phyloP scores from a whole-genome alignment of 2,888 invertebrate genomes.

The Pedicia rivosa region DNA sequence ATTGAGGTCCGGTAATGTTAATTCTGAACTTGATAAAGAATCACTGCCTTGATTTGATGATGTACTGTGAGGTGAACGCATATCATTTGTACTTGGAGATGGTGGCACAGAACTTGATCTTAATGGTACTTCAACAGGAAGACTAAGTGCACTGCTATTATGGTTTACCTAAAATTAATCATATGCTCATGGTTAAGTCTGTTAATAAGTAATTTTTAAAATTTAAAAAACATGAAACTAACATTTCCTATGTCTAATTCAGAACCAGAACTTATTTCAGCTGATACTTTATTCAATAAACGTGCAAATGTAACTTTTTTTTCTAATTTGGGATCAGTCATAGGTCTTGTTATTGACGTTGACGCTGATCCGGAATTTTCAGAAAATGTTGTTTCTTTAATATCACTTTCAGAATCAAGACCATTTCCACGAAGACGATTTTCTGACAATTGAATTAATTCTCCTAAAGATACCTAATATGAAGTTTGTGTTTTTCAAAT shows the following conservation, averaged over 20 bases:
- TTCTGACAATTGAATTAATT: slow-evolving; percentile 58
- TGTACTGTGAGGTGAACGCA: slow-evolving; percentile 47
- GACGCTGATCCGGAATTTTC: slow-evolving; percentile 31
- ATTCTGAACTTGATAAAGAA: slow-evolving; percentile 56
- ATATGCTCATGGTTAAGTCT: slow-evolving; percentile 4
- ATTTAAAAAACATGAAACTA: slow-evolving; percentile 8
- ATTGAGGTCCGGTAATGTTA: slow-evolving; percentile 42
- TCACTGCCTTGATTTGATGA: slow-evolving; percentile 64
- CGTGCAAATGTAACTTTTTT: slow-evolving; percentile 67
- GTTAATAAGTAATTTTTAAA: background rate
- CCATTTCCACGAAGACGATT: slow-evolving; percentile 35
- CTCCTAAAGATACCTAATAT: slow-evolving; percentile 51
- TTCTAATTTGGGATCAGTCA: slow-evolving; percentile 52
- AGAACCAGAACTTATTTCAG: slow-evolving; percentile 62
- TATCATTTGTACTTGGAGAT: slow-evolving; percentile 44
- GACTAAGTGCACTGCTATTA: slow-evolving; percentile 22
- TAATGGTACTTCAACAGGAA: slow-evolving; percentile 22
- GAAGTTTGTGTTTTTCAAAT: background rate
- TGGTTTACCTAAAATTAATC: slow-evolving; percentile 16
- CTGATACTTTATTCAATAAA: slow-evolving; percentile 54
- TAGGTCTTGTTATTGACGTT: slow-evolving; percentile 37
- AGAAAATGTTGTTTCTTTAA: slow-evolving; percentile 44
- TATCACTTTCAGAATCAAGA: slow-evolving; percentile 30
- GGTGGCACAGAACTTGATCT: slow-evolving; percentile 39
- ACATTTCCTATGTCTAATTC: slow-evolving; percentile 45